Conservation (phyloP, 1,140 invertebrate species). For the Chlorops oryzae region DNA sequence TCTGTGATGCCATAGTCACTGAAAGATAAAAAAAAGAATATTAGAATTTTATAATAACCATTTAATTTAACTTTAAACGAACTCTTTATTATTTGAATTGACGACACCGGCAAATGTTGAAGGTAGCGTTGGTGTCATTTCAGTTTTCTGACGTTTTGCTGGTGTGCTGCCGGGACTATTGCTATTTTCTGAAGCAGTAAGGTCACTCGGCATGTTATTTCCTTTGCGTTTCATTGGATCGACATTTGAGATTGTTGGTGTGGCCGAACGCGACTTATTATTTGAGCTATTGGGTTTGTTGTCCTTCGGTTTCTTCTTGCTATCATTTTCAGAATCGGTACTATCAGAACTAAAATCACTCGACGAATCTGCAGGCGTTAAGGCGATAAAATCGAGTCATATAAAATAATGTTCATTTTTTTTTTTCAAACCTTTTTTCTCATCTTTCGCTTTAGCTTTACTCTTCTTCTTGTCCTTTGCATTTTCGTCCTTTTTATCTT, state of each 20-base stretch:
- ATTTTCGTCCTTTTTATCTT: constrained; percentile 56
- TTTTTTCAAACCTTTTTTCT: constrained; percentile 50
- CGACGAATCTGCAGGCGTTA: constrained; percentile 54
- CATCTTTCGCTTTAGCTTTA: constrained; percentile 56
- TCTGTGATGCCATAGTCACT: constrained; percentile 88
- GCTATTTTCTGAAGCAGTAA: constrained; percentile 46
- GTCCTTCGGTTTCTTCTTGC: constrained; percentile 46
- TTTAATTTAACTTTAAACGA: too few species aligned
- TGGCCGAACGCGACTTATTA: constrained; percentile 58
- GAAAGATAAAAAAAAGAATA: constrained; percentile 13
- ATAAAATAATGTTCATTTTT: too few species aligned
- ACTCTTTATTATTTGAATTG: constrained; percentile 41
- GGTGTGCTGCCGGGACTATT: constrained; percentile 47
- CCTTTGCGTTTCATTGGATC: constrained; percentile 48
- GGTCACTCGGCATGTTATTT: constrained; percentile 51
- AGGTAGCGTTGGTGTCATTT: constrained; percentile 45
- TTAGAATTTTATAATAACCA: neutral
- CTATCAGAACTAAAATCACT: constrained; percentile 71
- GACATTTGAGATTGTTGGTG: constrained; percentile 51
- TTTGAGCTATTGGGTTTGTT: constrained; percentile 42
- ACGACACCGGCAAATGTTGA: constrained; percentile 40
- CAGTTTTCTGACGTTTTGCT: constrained; percentile 59
- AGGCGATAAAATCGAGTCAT: neutral
- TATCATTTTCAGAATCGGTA: constrained; percentile 59
- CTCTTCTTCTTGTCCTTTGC: constrained; percentile 58